Base-by-base conservation (phyloP, 2,888 invertebrate genomes). In the Drosophila nr. fundita region DNA sequence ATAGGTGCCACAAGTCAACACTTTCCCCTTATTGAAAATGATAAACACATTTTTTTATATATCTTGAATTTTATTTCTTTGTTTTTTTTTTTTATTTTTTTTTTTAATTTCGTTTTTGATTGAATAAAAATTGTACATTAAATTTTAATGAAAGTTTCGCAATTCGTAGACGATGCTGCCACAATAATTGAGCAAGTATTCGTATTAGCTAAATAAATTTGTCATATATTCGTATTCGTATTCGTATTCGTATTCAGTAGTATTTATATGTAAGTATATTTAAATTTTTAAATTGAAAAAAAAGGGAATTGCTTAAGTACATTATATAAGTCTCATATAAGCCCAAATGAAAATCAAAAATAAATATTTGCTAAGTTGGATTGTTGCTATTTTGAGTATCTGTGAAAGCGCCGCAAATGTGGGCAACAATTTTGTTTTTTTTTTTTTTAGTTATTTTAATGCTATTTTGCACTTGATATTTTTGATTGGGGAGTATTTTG, bases 91-190 rank as follows among this genome's bases (percentile, higher is more conserved):
- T 55, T 27, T 53, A 68, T 38, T 61, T 48, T 38, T 61, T 48
- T 54, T 63, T 66, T 65, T 52, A 42, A 52, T 71, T 69, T 68
- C 11, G 36, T 58, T 57, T 73, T 63, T 29, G 70, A 65, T 67
- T 72, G 69, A 65, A 89, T 85, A 89, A 85, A 89, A 89, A 89
- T 83, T 81, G 18, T 82, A 83, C 82, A 82, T 76, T 82, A 87
- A 76, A 83, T 78, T 74, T 60, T 84, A 82, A 69, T 82, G 76
- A 69, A 78, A 68, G 49, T 78, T 68, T 62, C 71, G 55, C 55
- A 52, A 50, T 71, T 72, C 52, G 70, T 65, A 76, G 78, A 82
- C 58, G 68, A 59, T 69, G 52, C 55, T 71, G 71, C 72, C 58
- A 75, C 68, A 53, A 59, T 66, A 83, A 68, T 74, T 82, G 78